phyloP scores from a whole-genome alignment of 2,888 invertebrate species.

The Agriopis marginaria region DNA sequence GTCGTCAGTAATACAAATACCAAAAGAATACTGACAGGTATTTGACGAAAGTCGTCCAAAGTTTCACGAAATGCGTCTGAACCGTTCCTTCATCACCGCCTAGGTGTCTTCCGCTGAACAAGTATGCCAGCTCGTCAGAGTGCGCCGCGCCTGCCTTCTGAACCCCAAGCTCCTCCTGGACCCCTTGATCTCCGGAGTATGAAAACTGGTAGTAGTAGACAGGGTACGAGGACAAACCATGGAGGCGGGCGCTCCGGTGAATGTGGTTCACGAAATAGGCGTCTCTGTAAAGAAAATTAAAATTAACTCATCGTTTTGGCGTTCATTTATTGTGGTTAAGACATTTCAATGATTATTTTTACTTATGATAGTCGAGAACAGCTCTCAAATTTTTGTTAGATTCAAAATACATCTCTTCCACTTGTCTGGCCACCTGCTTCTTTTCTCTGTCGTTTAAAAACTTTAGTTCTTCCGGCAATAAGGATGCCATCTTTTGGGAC shows the following conservation, averaged over 20 bases:
- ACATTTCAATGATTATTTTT: not conserved
- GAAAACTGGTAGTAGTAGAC: conserved; percentile 78
- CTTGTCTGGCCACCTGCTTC: conserved; percentile 56
- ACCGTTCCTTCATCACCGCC: conserved; percentile 65
- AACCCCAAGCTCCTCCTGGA: conserved; percentile 60
- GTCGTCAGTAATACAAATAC: not conserved
- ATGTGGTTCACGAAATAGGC: conserved; percentile 74
- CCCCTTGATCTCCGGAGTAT: conserved; percentile 62
- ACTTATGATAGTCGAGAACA: conserved; percentile 73
- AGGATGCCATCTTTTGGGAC: conserved; percentile 50
- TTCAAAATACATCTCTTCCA: conserved; percentile 70
- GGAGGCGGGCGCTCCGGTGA: conserved; percentile 66
- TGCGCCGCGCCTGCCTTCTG: conserved; percentile 73
- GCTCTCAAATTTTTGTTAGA: conserved; percentile 59
- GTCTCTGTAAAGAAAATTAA: conserved; percentile 62
- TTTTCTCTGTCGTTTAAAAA: conserved; percentile 63
- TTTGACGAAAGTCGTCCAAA: conserved; percentile 78
- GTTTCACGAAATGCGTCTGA: conserved; percentile 59
- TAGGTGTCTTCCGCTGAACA: conserved; percentile 62
- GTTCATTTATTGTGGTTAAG: not conserved
- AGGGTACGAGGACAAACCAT: conserved; percentile 55
- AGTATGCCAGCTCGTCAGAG: conserved; percentile 74
- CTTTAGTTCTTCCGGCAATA: conserved; percentile 71
- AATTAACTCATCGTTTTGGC: not conserved
- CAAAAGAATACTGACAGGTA: conserved; percentile 65